Base-by-base conservation (phyloP, 1,140 invertebrate genomes). In the Drosophila setifemur region DNA sequence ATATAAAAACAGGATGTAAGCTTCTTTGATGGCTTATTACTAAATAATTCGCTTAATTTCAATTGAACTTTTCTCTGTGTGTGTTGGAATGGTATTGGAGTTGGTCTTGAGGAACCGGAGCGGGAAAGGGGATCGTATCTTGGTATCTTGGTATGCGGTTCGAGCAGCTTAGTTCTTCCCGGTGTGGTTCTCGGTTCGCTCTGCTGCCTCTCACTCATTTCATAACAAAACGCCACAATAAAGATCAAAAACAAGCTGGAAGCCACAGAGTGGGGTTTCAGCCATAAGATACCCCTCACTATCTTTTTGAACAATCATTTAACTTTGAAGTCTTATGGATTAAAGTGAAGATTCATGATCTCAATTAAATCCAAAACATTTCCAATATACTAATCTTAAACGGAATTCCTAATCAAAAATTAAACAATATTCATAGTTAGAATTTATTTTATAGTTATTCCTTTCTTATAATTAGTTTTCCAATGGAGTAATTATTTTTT, bases 181-280 rank as follows among this genome's bases (percentile, higher is more conserved):
- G 37, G 57, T 73, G 39, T 61, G 66, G 58, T 68, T 74, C n/a
- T n/a, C 48, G 47, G 57, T 71, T 26, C 73, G 67, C 77, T 76
- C 77, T 40, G 77, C 53, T 82, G 77, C 72, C 68, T 73, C 44
- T 73, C 52, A 68, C 66, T 67, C 60, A 75, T 75, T 61, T 43
- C 53, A 73, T 58, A 72, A 81, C 67, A 75, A 82, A 82, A 79
- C 64, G 75, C 50, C 61, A 78, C 55, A 68, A 57, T 39, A 37
- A 50, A 71, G 54, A 73, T 70, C 33, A 42, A 66, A 66, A 66
- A 64, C 58, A 66, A 48, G 42, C 12, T 33, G 39, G 6, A 48
- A 23, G 26, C 9, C 18, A 14, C 4, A 1, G 4, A 28, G 8
- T 14, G 4, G n/a, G 6, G 40, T 25, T 12, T 5, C 0, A 19